A percentile compares a stretch with the other conserved stretches of the same genome.
These are phyloP conservation scores for Trematomus bernacchii DNA, from an alignment of 2,797 vertebrate species.

Conservation along the genomic window DNA sequence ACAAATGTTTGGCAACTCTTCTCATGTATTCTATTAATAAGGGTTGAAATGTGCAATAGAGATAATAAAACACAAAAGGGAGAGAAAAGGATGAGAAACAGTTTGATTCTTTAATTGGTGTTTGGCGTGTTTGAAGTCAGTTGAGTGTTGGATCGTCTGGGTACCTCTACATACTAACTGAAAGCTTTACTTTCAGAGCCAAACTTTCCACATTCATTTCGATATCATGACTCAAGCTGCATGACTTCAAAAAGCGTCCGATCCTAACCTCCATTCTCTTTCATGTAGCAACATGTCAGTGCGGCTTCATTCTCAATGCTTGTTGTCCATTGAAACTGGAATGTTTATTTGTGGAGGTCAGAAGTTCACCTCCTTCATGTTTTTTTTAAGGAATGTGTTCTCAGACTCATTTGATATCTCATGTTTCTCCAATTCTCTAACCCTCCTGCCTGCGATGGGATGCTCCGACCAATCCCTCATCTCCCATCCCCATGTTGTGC, in stretches of 20 bases:
- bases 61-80: neutral
- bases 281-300: constrained; percentile 41
- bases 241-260: constrained; percentile 63
- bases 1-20: constrained; percentile 19
- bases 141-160: constrained; percentile 31
- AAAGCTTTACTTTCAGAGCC: constrained; percentile 29
- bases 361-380: constrained; percentile 27
- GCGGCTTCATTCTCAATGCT: constrained; percentile 30
- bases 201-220: constrained; percentile 46
- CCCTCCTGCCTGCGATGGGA: constrained; percentile 60
- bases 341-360: constrained; percentile 43
- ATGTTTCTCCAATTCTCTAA: constrained; percentile 70
- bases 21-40: constrained; percentile 38
- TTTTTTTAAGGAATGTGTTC: constrained; percentile 57
- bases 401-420: constrained; percentile 67
- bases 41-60: constrained; percentile 15
- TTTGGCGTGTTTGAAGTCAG: constrained; percentile 39
- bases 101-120: constrained; percentile 34
- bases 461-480: constrained; percentile 45
- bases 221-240: constrained; percentile 51
- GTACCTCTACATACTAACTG: constrained; percentile 17
- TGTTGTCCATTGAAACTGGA: constrained; percentile 46
- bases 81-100: neutral
- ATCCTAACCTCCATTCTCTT: constrained; percentile 65
- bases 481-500: constrained; percentile 75